phyloP scores from a whole-genome alignment of 2,888 invertebrate species.

The Syrphus vitripennis region DNA sequence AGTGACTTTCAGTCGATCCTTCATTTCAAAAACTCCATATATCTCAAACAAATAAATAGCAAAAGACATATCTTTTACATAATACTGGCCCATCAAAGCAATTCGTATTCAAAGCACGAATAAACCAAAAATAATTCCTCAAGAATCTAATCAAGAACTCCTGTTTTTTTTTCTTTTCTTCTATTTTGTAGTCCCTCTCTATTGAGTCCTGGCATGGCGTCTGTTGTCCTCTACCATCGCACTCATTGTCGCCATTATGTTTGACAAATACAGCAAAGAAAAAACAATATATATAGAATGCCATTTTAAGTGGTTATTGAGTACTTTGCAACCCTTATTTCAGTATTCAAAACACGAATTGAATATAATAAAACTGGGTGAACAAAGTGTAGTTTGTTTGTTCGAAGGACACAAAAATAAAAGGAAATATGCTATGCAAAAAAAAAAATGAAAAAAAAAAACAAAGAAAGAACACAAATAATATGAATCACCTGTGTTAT shows the following conservation, averaged over 20 bases:
- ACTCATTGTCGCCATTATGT: background rate
- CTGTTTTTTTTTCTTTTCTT: no score
- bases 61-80: no score
- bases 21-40: no score
- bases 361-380: slow-evolving; percentile 55
- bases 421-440: slow-evolving; percentile 21
- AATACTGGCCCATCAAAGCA: background rate
- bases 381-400: slow-evolving; percentile 8
- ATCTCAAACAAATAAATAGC: background rate
- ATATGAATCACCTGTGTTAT: slow-evolving; percentile 47
- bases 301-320: slow-evolving; percentile 52
- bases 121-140: slow-evolving; percentile 46
- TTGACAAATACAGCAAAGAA: background rate
- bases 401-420: slow-evolving; percentile 1
- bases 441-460: background rate
- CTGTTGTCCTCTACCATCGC: background rate
- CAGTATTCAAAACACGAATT: slow-evolving; percentile 49
- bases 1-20: no score
- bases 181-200: background rate
- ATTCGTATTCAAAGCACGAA: slow-evolving; percentile 49
- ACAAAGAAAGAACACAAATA: background rate
- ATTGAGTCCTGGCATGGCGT: background rate
- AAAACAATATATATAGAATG: slow-evolving; percentile 14
- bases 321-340: slow-evolving; percentile 45
- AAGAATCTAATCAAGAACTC: slow-evolving; percentile 51